Percentiles rank a stretch among this genome's conserved stretches.
Conservation (phyloP, 2,888 invertebrate species). For the Pimpla rufipes region DNA sequence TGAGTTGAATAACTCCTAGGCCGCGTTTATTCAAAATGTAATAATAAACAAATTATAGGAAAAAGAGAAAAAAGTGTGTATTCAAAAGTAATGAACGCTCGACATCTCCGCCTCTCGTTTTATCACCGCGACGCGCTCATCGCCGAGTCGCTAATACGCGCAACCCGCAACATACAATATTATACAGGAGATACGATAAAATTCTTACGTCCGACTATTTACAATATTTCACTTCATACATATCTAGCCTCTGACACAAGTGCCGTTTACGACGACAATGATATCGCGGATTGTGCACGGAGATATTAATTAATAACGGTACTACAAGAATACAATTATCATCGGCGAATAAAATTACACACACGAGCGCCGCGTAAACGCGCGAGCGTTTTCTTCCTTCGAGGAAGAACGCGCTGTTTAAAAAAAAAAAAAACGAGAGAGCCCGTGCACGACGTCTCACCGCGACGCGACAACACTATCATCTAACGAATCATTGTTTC, state of each 20-base stretch:
- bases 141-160: conserved; percentile 30
- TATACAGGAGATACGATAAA: conserved; percentile 74
- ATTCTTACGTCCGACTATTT: conserved; percentile 76
- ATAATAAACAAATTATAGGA: no score
- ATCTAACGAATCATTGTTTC: conserved; percentile 71
- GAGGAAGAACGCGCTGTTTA: no score
- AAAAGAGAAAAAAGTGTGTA: no score
- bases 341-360: conserved; percentile 19
- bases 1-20: no score
- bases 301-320: conserved; percentile 32
- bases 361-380: conserved; percentile 7
- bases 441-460: conserved; percentile 51
- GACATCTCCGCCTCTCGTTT: neutral
- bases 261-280: conserved; percentile 71
- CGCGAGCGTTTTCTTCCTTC: neutral
- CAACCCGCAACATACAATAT: conserved; percentile 64
- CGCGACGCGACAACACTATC: conserved; percentile 74
- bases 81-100: no score
- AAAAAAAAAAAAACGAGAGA: neutral
- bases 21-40: no score
- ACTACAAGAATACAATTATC: conserved; percentile 22
- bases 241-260: conserved; percentile 76
- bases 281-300: conserved; percentile 68
- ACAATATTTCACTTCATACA: conserved; percentile 77
- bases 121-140: conserved; percentile 9